Evolutionary conservation across 2,113 vertebrate species (phyloP).

Genomic region (Caloenas nicobarica): DNA sequence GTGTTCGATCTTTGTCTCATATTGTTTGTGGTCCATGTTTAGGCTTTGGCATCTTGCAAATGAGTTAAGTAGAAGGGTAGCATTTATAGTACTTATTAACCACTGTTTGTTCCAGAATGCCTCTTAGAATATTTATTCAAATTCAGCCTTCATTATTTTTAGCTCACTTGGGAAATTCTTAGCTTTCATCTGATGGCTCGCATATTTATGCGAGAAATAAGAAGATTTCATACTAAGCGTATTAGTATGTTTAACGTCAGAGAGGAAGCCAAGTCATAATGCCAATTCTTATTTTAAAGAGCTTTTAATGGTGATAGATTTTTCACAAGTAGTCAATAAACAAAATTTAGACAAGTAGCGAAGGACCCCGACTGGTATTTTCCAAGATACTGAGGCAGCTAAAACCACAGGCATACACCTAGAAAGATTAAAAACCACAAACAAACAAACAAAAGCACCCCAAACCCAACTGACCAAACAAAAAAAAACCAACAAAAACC

Average conservation of each 20-base stretch:
- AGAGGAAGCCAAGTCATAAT: constrained; percentile 48
- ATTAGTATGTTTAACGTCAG: constrained; percentile 60
- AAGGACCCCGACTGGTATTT: not conserved
- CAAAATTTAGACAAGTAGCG: not conserved
- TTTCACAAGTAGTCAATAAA: constrained; percentile 10
- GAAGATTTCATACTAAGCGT: constrained; percentile 66
- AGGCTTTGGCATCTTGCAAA: not conserved
- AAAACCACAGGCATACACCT: not conserved
- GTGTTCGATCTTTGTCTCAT: not conserved
- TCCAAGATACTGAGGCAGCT: not conserved
- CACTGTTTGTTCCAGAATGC: not conserved
- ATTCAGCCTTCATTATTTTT: constrained; percentile 48
- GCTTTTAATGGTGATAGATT: constrained; percentile 13
- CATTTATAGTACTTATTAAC: constrained; percentile 12
- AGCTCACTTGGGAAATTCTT: constrained; percentile 35
- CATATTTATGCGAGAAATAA: constrained; percentile 57
- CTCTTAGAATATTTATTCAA: constrained; percentile 15
- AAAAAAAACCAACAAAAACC: too few species aligned
- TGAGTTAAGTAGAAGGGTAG: not conserved
- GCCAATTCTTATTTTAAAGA: constrained; percentile 47
- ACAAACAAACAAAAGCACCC: too few species aligned
- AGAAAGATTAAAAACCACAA: not conserved
- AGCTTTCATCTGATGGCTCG: constrained; percentile 53
- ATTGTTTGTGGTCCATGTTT: not conserved
- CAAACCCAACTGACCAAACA: too few species aligned